These are phyloP conservation scores for Pitangus sulphuratus DNA, from an alignment of 2,797 vertebrate genomes.

Conservation along the genomic window DNA sequence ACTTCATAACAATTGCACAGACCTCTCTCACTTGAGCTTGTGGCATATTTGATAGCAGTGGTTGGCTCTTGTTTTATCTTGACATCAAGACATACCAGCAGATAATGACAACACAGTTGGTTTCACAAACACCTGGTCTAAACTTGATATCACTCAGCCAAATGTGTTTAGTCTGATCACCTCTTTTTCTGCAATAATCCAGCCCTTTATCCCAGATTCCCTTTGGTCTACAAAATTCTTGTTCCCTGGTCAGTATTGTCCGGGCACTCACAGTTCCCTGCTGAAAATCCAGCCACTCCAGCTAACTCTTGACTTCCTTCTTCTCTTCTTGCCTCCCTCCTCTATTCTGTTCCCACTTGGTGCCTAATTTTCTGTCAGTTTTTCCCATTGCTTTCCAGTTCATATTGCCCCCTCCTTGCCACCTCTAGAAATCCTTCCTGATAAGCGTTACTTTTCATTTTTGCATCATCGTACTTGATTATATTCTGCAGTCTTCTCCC, in stretches of 20 bases:
- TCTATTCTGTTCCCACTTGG: background rate
- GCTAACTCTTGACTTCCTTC: background rate
- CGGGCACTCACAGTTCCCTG: background rate
- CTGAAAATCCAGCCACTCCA: background rate
- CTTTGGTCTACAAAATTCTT: background rate
- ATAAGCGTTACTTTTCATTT: background rate
- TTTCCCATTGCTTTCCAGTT: background rate
- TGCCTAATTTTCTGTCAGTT: background rate
- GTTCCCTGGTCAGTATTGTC: background rate
- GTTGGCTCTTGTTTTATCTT: background rate
- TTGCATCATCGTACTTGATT: background rate
- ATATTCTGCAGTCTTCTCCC: background rate
- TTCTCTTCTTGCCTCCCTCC: background rate
- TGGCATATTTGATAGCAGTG: background rate
- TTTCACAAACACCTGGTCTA: background rate
- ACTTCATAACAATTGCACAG: background rate
- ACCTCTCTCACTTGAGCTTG: background rate
- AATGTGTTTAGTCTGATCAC: background rate
- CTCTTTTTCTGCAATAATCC: background rate
- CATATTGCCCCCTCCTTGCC: background rate
- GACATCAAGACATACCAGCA: background rate
- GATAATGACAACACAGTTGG: background rate
- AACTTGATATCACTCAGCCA: background rate
- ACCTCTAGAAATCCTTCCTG: background rate
- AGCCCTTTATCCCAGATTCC: background rate